Conservation (phyloP, 1,140 invertebrate species). For the Drosophila baimaii region DNA sequence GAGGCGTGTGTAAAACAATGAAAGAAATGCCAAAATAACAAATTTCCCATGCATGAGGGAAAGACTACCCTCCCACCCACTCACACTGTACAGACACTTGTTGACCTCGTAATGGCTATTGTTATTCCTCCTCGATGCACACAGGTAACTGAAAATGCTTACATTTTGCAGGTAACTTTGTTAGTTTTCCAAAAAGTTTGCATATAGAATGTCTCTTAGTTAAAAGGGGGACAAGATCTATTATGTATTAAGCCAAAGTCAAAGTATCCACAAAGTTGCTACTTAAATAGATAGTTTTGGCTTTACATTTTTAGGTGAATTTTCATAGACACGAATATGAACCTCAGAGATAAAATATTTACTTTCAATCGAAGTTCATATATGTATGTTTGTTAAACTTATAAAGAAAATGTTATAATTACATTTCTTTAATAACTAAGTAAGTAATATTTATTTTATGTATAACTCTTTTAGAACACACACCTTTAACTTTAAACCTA, state of each 20-base stretch:
- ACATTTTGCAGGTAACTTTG: neutral
- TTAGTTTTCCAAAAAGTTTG: neutral
- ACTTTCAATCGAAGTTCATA: no score
- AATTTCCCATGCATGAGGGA: conserved; percentile 26
- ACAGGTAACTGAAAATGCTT: neutral
- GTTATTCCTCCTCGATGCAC: conserved; percentile 20
- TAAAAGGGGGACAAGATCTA: neutral
- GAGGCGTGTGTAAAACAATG: conserved; percentile 15
- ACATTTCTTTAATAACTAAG: neutral
- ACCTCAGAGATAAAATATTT: neutral
- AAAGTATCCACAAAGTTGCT: neutral
- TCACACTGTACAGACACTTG: conserved; percentile 57
- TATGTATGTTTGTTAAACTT: no score
- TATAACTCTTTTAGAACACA: neutral
- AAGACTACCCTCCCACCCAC: neutral
- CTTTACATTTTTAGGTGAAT: no score
- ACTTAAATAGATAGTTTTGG: neutral
- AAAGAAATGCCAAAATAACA: conserved; percentile 41
- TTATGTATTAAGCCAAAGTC: neutral
- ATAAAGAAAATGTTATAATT: neutral
- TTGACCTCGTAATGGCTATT: conserved; percentile 50
- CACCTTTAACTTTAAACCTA: neutral
- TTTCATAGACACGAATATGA: neutral
- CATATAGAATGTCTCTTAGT: neutral
- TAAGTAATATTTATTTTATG: neutral